A percentile compares a stretch with the other conserved stretches of the same genome.
These are phyloP conservation scores for Malurus alboscapulatus DNA, from an alignment of 2,113 vertebrate species.

Conservation along the genomic window DNA sequence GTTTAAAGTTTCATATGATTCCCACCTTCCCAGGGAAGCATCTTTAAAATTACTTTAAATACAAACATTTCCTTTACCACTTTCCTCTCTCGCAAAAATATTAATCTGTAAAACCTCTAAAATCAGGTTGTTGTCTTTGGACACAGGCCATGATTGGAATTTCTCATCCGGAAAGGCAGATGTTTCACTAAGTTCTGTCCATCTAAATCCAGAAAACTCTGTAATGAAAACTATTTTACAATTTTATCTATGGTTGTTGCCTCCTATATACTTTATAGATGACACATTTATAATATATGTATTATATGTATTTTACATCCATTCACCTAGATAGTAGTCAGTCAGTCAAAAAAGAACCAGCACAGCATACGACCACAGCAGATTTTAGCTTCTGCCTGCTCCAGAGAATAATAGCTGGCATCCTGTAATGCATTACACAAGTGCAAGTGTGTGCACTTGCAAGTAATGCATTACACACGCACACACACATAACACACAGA, in stretches of 20 bases:
- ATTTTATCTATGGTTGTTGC: neutral
- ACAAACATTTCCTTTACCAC: neutral
- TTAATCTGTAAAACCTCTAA: neutral
- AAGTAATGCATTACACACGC: neutral
- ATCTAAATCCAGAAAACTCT: neutral
- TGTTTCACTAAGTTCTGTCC: neutral
- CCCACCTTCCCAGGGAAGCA: neutral
- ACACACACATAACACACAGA: neutral
- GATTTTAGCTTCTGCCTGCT: constrained; percentile 15
- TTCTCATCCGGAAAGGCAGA: neutral
- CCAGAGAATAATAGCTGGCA: neutral
- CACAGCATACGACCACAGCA: neutral
- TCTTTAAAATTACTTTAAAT: neutral
- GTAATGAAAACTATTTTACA: neutral
- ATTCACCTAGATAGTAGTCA: neutral
- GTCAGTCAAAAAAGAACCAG: neutral
- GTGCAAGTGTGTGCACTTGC: too few relatives aligned
- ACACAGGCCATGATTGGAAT: neutral
- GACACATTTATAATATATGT: neutral
- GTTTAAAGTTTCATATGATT: neutral
- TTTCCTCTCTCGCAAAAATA: neutral
- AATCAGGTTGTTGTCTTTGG: neutral
- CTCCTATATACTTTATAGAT: neutral
- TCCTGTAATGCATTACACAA: neutral
- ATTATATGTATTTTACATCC: too few relatives aligned